Evolutionary conservation across 2,888 invertebrate genomes (phyloP), one percentile per base, ranked within the genome.

Genomic region (Pammene fasciana): DNA sequence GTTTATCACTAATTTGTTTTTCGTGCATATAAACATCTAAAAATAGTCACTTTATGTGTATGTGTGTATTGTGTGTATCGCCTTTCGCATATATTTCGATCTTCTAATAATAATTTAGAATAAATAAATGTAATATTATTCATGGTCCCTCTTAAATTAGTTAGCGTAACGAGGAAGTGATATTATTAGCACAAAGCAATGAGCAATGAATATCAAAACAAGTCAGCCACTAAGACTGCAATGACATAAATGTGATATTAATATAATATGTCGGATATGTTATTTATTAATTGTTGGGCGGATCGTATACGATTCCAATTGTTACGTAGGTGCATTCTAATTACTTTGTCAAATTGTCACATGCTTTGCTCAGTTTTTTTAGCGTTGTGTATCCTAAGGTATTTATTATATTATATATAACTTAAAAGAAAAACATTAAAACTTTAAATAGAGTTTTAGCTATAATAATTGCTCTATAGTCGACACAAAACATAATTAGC

Each of bases 131-230:
- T 9, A 38, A 38, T 38, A 9, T 36, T 7, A 38, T 9, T 38
- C 1, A 38, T 38, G 38, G 9, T 36, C 36, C 7, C 38, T n/a
- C 38, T 50, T 11, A 50, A 61, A 18, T 41, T 18, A 45, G n/a
- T 45, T 26, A n/a, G 59, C 8, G 43, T 13, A 41, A 41, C 26
- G 10, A 36, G 50, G 56, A 54, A 46, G 18, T 50, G 34, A 26
- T 56, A 56, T 64, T 38, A 52, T 45, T 59, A 64, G 36, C 43
- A 9, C 16, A 13, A 52, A 54, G 54, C 61, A 48, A 26, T 50
- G 38, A 48, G 50, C 48, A 36, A 43, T 26, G 45, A 50, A 57
- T 64, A 68, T 68, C 64, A 64, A 50, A 57, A 64, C 43, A 50
- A 57, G 36, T 43, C 64, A 36, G 50, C 56, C 62, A 43, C 64